Conservation (phyloP, 2,113 vertebrate genomes). For the Tyrannus savana region DNA sequence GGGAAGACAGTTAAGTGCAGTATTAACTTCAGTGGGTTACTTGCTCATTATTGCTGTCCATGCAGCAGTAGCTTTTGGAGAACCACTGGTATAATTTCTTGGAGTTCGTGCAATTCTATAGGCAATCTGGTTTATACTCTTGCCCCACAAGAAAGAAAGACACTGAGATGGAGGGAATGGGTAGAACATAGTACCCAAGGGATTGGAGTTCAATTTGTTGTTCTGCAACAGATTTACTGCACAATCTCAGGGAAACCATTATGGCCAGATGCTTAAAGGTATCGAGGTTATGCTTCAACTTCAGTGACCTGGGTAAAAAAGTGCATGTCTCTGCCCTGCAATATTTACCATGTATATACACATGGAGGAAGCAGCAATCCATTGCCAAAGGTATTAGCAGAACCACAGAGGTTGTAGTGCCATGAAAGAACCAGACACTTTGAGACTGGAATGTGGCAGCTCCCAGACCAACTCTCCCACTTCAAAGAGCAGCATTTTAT, state of each 20-base stretch:
- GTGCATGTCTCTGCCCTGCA: not conserved
- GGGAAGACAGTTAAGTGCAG: not conserved
- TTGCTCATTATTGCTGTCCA: not conserved
- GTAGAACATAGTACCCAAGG: constrained; percentile 41
- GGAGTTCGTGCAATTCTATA: not conserved
- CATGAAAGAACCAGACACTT: not conserved
- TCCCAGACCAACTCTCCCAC: not conserved
- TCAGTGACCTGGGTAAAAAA: not conserved
- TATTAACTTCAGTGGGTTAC: not conserved
- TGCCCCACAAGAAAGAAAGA: not conserved
- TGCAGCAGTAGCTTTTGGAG: not conserved
- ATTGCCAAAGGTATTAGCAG: not conserved
- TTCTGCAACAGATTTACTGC: constrained; percentile 38
- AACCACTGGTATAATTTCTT: not conserved
- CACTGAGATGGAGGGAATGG: not conserved
- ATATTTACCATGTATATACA: not conserved
- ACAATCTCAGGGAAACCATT: constrained; percentile 35
- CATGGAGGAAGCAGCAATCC: not conserved
- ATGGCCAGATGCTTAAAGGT: not conserved
- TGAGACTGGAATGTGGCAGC: not conserved
- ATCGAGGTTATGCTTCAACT: not conserved
- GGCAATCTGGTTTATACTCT: not conserved
- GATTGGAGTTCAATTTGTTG: constrained; percentile 21
- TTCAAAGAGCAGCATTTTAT: not conserved
- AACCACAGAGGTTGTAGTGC: not conserved